Conservation (phyloP, 2,113 vertebrate species). For the Sigmodon hispidus region DNA sequence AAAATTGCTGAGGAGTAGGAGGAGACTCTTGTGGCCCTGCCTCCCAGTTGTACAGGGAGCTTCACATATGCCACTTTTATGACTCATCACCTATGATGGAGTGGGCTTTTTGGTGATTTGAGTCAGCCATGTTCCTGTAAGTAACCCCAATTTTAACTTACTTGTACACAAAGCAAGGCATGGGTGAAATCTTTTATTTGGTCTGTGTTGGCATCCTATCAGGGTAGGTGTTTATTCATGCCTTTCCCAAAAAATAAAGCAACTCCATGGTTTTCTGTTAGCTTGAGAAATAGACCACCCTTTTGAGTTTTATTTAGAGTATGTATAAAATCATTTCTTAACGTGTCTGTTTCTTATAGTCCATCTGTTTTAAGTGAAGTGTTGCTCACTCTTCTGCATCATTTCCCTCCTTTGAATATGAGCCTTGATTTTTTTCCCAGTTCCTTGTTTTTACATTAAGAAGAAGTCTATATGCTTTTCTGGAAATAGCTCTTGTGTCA, state of each 20-base stretch:
- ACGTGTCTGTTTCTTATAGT: background rate
- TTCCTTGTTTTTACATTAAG: conserved; percentile 4
- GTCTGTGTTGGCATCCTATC: background rate
- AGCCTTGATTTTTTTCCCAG: conserved; percentile 16
- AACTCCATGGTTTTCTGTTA: background rate
- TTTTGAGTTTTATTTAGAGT: conserved; percentile 2
- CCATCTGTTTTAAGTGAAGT: background rate
- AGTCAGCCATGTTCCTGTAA: background rate
- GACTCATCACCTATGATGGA: background rate
- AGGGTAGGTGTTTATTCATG: background rate
- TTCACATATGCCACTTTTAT: background rate
- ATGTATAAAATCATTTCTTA: background rate
- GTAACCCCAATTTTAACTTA: background rate
- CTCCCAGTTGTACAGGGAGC: background rate
- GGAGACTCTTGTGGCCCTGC: background rate
- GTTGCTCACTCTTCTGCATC: background rate
- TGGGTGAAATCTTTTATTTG: background rate
- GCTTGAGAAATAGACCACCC: background rate
- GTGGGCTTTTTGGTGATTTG: background rate
- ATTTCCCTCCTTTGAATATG: conserved; percentile 11
- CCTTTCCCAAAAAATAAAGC: background rate
- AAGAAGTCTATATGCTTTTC: background rate
- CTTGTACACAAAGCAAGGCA: background rate
- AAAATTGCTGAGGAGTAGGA: background rate
- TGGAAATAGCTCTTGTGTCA: conserved; percentile 6